Base-by-base conservation (phyloP, 2,888 invertebrate species). In the Argyresthia albistria region DNA sequence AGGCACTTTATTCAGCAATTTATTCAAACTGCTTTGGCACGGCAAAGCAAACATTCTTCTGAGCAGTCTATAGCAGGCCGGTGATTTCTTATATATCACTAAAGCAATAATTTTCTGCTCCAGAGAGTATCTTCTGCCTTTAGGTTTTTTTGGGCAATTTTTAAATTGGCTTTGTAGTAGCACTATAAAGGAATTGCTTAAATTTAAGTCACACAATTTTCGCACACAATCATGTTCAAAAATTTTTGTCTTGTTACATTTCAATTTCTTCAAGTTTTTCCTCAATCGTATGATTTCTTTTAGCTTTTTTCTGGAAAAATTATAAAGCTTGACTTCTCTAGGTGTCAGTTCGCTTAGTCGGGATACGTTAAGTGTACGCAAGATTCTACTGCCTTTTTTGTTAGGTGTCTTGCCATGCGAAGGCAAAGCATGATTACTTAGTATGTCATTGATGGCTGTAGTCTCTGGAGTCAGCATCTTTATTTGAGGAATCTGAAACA, bases 31-130 rank as follows among this genome's bases (percentile, higher is more conserved):
- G 43, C 57, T 58, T 48, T 51, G 56, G 45, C 55, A 54, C n/a
- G 60, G 60, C 39, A 63, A 54, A 46, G 57, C 46, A 56, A 62
- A 61, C 50, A 64, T 42, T 47, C 60, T 55, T 37, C 61, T 53
- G 9, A 63, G 52, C n/a, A 62, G 43, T 25, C 59, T 55, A 46
- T 63, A 62, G 35, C 62, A 63, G 7, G 59, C 52, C 16, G 57
- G 58, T 10, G 59, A 65, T 25, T 56, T 59, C 58, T 61, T 62
- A 46, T 57, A 63, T n/a, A 61, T 54, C 12, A 46, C 50, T 46
- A 57, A 35, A 36, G 55, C 54, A 48, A 56, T 54, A 35, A 55
- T 46, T 53, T 57, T 55, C 12, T 53, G 42, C 8, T 55, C 45
- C 35, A 53, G 15, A n/a, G 10, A 55, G 35, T 50, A 56, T 47